Evolutionary conservation across 2,888 invertebrate genomes (phyloP), one percentile per base, ranked within the genome.

Genomic region (Cantharis flavilabris): DNA sequence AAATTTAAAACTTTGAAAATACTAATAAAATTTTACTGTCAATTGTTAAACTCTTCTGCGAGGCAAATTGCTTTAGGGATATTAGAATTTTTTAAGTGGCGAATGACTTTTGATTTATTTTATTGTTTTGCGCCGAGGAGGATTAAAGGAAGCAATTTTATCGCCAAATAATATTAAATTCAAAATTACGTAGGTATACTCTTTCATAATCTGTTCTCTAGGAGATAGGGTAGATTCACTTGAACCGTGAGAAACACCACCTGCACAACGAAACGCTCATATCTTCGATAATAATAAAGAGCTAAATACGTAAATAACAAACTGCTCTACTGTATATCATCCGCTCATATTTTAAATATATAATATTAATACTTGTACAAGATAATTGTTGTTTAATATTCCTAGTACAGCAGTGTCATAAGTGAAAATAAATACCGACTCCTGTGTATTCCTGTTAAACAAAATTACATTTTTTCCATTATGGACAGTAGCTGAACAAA

Each of bases 341-440:
- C 81, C 83, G 83, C 83, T 82, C 83, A 81, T 83, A 84, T 83
- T 84, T 84, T 83, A 84, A 84, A 85, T 83, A 84, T 83, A 83
- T 69, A 77, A 84, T 85, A 85, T 85, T 85, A 85, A 85, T 85
- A 85, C 84, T 84, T 84, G 83, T 83, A 83, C 84, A 82, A 84
- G 84, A 85, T 85, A 84, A 79, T 84, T 84, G 83, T 84, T 85
- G 84, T 84, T 84, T 84, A 84, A 83, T 84, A 82, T 83, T 79
- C 81, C 49, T 16, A 71, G 78, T 76, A 76, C 78, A 76, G 80
- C 78, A 81, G 79, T 79, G 80, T 80, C 80, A 81, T 82, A 79
- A 81, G 82, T 75, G 63, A 33, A 69, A 67, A 70, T 82, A 83
- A 82, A 83, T 83, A 83, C 80, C 62, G 77, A 81, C 78, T 72